Evolutionary conservation across 2,888 invertebrate genomes (phyloP).

Genomic region (Drosophila eohydei): DNA sequence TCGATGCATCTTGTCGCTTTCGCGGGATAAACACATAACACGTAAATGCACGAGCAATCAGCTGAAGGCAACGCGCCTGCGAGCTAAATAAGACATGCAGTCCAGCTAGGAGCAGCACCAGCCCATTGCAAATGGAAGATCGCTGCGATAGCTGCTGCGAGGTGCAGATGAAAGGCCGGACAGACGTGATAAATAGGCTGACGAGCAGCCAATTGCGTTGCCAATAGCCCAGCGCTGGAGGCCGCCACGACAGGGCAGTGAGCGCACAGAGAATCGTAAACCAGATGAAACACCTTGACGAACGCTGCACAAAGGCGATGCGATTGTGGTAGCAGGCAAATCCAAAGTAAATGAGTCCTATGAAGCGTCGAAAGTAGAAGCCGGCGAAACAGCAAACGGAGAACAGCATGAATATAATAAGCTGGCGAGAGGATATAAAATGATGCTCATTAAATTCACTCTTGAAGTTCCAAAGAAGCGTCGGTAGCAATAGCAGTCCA

Average conservation of each 20-base stretch:
- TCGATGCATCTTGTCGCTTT: conserved; percentile 83
- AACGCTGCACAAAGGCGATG: conserved; percentile 36
- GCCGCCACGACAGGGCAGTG: conserved; percentile 91
- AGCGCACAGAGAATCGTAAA: conserved; percentile 86
- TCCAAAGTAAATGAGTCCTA: conserved; percentile 70
- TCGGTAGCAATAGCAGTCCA: conserved; percentile 88
- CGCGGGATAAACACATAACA: conserved; percentile 45
- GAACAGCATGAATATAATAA: conserved; percentile 79
- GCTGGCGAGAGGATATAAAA: neutral
- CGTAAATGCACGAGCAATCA: conserved; percentile 87
- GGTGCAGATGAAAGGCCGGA: conserved; percentile 54
- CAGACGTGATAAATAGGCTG: conserved; percentile 55
- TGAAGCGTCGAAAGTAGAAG: conserved; percentile 67
- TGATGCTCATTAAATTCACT: conserved; percentile 13
- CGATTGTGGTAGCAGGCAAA: conserved; percentile 64
- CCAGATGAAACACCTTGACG: conserved; percentile 84
- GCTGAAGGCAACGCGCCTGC: conserved; percentile 85
- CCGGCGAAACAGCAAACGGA: conserved; percentile 53
- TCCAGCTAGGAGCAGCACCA: conserved; percentile 55
- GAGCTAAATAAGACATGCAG: conserved; percentile 73
- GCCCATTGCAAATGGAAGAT: conserved; percentile 47
- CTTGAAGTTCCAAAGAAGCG: conserved; percentile 83
- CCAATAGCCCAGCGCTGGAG: conserved; percentile 83
- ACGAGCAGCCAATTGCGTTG: conserved; percentile 58
- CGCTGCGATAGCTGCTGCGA: conserved; percentile 22